These are phyloP conservation scores for Augochlora pura DNA, from an alignment of 1,140 invertebrate species.

Conservation along the genomic window DNA sequence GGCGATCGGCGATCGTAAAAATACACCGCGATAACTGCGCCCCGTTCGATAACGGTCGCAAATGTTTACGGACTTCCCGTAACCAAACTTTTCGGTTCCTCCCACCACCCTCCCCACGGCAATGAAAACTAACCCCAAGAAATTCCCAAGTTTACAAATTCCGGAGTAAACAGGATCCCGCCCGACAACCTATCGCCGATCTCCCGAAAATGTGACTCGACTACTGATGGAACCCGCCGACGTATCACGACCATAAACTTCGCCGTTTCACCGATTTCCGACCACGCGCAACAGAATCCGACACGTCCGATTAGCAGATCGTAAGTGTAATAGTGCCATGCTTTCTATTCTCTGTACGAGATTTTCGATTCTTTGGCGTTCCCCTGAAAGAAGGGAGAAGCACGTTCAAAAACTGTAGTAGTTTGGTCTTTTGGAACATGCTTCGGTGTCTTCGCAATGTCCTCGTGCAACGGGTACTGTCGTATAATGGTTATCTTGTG, in stretches of 20 bases:
- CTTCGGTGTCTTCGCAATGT: too few relatives aligned
- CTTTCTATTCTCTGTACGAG: too few relatives aligned
- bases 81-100: constrained; percentile 51
- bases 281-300: background rate
- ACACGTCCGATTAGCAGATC: background rate
- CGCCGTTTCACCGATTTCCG: background rate
- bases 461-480: too few relatives aligned
- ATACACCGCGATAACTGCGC: constrained; percentile 38
- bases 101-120: constrained; percentile 6
- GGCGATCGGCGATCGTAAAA: constrained; percentile 43
- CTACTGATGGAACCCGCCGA: background rate
- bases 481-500: too few relatives aligned
- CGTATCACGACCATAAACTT: too few relatives aligned
- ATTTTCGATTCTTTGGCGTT: too few relatives aligned
- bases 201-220: constrained; percentile 7
- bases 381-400: too few relatives aligned
- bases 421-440: too few relatives aligned
- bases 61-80: constrained; percentile 39
- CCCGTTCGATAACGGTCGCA: constrained; percentile 33
- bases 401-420: too few relatives aligned
- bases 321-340: too few relatives aligned
- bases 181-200: too few relatives aligned
- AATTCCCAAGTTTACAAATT: constrained; percentile 51
- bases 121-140: constrained; percentile 53
- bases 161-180: constrained; percentile 8